Evolutionary conservation across 2,797 vertebrate species (phyloP), one percentile per base, ranked within the genome.

Genomic region (Anabas testudineus): DNA sequence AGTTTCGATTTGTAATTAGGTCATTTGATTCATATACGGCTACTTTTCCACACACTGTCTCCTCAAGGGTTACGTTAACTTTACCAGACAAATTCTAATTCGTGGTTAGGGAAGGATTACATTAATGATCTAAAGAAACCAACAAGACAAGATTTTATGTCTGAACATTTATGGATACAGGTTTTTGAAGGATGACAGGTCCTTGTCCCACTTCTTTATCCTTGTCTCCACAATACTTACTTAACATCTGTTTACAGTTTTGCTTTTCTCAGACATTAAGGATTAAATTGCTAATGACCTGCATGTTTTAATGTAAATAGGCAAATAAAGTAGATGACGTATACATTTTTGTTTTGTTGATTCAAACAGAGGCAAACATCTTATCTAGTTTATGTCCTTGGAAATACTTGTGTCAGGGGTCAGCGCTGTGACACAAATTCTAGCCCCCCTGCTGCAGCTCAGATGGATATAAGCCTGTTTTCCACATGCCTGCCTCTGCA

Each of bases 391-490:
- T 34, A 73, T 45, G 46, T 70, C 75, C 68, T 80, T 59, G 53
- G 55, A 69, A 84, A 80, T 63, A 72, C 71, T 83, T 81, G 76
- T 81, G 76, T 87, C 73, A 80, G 74, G 78, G 85, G 86, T 91
- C 87, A 82, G 57, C 59, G 69, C 60, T 67, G 76, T 83, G 87
- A 88, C 89, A 90, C 72, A 70, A 43, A 82, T 73, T 66, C 66
- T 47, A 8, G 42, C 62, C 78, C 76, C 74, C 82, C 77, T 58
- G 58, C 76, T 74, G 77, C 71, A 84, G 80, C 81, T 88, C 79
- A 77, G 79, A 89, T 88, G 84, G 88, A 88, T 84, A 52, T 90
- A 87, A 91, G 86, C 88, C 85, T 83, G 86, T 92, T 93, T 93
- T 92, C 89, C 88, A 89, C 86, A 89, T 90, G 90, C 82, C 81